Conservation (phyloP, 2,113 vertebrate genomes). For the Stegastes partitus region DNA sequence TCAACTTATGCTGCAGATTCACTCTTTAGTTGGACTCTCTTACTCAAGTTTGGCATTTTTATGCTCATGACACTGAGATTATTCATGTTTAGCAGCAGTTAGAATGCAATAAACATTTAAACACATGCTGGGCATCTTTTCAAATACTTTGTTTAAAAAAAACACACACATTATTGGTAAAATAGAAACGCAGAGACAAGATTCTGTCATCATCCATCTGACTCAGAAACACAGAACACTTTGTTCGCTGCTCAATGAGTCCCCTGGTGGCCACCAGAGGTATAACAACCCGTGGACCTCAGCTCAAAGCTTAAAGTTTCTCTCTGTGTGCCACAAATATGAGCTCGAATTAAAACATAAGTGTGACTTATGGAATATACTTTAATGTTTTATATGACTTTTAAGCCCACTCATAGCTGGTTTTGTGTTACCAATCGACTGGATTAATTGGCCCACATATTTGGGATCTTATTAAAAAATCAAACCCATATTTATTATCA, state of each 20-base stretch:
- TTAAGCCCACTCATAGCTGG: slow-evolving; percentile 19
- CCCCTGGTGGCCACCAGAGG: slow-evolving; percentile 67
- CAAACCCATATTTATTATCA: background rate
- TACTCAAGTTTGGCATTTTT: background rate
- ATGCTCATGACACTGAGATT: background rate
- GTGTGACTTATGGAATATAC: slow-evolving; percentile 14
- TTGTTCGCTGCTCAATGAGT: slow-evolving; percentile 54
- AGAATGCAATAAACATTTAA: background rate
- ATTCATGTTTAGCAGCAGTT: background rate
- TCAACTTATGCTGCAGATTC: no score
- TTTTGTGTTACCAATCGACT: slow-evolving; percentile 9
- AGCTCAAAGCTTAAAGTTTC: background rate
- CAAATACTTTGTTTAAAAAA: background rate
- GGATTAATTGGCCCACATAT: slow-evolving; percentile 3
- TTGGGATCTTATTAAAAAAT: background rate
- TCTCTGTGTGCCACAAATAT: slow-evolving; percentile 15
- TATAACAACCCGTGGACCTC: slow-evolving; percentile 31
- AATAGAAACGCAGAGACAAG: background rate
- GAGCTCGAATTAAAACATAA: slow-evolving; percentile 13
- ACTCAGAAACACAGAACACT: background rate
- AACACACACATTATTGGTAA: background rate
- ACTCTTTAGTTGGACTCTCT: background rate
- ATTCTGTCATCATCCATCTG: background rate
- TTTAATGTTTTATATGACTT: slow-evolving; percentile 31
- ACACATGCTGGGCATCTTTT: background rate